These are phyloP conservation scores for Tyrophagus putrescentiae DNA, from an alignment of 1,140 invertebrate genomes.

Conservation along the genomic window DNA sequence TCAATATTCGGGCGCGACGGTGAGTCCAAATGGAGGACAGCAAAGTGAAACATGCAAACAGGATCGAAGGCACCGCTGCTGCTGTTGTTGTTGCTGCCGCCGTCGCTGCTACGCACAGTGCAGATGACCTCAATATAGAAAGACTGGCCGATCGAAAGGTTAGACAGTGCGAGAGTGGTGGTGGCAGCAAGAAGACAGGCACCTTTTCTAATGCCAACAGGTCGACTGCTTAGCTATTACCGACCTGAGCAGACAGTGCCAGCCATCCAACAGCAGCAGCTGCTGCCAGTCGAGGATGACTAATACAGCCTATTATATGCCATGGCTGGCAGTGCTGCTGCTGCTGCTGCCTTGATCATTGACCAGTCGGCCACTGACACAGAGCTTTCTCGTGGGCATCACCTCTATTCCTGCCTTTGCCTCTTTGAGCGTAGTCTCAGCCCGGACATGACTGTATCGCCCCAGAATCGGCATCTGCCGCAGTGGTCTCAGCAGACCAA, in stretches of 20 bases:
- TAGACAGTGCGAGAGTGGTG: too few relatives aligned
- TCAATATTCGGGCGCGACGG: not conserved
- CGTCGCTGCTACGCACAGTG: slow-evolving; percentile 1
- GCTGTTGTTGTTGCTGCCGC: too few relatives aligned
- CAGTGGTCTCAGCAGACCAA: too few relatives aligned
- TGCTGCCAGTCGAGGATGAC: slow-evolving; percentile 3
- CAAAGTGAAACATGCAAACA: not conserved
- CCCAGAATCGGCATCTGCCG: too few relatives aligned
- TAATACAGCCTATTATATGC: slow-evolving; percentile 2
- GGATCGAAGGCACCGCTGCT: too few relatives aligned
- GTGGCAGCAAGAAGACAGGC: not conserved
- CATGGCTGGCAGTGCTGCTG: not conserved
- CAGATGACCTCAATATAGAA: slow-evolving; percentile 13
- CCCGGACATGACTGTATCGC: too few relatives aligned
- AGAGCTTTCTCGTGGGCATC: too few relatives aligned
- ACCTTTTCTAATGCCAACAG: slow-evolving; percentile 13
- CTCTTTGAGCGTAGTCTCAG: too few relatives aligned
- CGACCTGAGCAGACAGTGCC: too few relatives aligned
- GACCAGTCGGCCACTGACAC: slow-evolving; percentile 1
- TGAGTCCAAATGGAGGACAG: not conserved
- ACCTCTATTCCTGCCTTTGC: too few relatives aligned
- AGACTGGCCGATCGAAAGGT: slow-evolving; percentile 7
- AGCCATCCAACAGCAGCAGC: not conserved
- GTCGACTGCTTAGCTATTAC: not conserved
- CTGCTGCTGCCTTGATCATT: slow-evolving; percentile 1